phyloP scores from a whole-genome alignment of 2,113 vertebrate species.

The Bungarus multicinctus region DNA sequence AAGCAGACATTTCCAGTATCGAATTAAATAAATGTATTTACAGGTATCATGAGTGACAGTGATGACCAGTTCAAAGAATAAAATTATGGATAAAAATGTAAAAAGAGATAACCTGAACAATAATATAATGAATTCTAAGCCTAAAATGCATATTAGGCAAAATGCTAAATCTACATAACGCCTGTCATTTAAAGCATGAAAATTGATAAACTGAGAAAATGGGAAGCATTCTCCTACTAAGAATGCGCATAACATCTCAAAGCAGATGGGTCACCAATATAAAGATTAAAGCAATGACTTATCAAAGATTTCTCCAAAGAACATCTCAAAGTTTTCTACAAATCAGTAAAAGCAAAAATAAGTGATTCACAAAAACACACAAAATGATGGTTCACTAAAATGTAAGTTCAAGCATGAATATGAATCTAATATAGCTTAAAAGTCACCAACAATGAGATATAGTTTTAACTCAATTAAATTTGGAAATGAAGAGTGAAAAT shows the following conservation, averaged over 20 bases:
- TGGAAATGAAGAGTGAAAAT: not conserved
- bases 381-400: not conserved
- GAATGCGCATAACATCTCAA: constrained; percentile 17
- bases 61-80: not conserved
- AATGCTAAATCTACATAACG: constrained; percentile 9
- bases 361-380: not conserved
- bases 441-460: not conserved
- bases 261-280: constrained; percentile 42
- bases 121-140: not conserved
- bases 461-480: not conserved
- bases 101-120: not conserved
- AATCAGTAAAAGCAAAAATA: not conserved
- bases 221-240: not conserved
- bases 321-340: constrained; percentile 30
- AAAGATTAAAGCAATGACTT: constrained; percentile 42
- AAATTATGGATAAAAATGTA: not conserved
- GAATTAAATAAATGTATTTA: not conserved
- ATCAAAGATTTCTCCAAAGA: constrained; percentile 35
- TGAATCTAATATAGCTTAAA: not conserved
- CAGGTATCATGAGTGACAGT: not conserved
- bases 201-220: constrained; percentile 44
- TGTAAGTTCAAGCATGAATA: not conserved
- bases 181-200: constrained; percentile 11
- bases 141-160: not conserved
- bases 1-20: not conserved